Evolutionary conservation across 2,113 vertebrate genomes (phyloP), one percentile per base, ranked within the genome.

Genomic region (Nothocercus julius): DNA sequence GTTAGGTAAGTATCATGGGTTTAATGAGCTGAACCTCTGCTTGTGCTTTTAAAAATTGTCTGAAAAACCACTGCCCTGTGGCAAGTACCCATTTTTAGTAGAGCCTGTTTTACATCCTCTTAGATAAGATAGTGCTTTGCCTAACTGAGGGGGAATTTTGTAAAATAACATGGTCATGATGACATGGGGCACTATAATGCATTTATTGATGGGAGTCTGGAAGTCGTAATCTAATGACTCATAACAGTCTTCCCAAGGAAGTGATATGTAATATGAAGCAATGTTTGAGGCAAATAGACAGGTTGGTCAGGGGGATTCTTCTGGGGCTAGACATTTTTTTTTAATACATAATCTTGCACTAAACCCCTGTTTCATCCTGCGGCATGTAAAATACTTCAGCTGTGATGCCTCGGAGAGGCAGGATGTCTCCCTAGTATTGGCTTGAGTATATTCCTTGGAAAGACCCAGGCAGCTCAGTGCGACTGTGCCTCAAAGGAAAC

Each of bases 111-210:
- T 68, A 44, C 76, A 64, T 86, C 66, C 67, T 94, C 47, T 78
- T 34, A 82, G 90, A 84, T 95, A 97, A 95, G 78, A 85, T 70
- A 92, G 61, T 49, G 17, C 30, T 88, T 81, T 94, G 58, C 25
- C n/a, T 92, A 69, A 62, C 45, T 49, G 36, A 17, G 16, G 36
- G 47, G 44, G 40, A 93, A 84, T 75, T 89, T 72, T 87, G 66
- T 95, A 70, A 93, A 88, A 90, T 95, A 93, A 58, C 54, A 64
- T 11, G 44, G 77, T 28, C 44, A 76, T 84, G 88, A 92, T 89
- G 73, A 89, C 86, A 82, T 27, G 22, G 75, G 17, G 16, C 77
- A 28, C 42, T 83, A 75, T 27, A 90, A 67, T 16, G n/a, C 38
- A 64, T 62, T 67, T 95, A 78, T 88, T 78, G 84, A 76, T 82